Conservation (phyloP, 2,797 vertebrate species). For the Urocyon cinereoargenteus region DNA sequence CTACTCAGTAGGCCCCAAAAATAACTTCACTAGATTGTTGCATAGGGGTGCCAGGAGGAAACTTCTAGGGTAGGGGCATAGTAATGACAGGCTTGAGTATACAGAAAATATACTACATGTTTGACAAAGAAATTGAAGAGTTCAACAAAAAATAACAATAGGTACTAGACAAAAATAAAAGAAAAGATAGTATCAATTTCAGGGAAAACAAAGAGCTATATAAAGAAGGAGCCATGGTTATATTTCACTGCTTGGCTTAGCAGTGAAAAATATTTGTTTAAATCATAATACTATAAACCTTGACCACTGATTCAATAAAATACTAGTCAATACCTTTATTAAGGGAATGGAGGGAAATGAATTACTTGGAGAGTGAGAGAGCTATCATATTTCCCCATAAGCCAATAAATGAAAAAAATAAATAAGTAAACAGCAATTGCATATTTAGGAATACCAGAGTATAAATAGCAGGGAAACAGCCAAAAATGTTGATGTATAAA, state of each 20-base stretch:
- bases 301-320: constrained; percentile 6
- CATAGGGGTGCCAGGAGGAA: not conserved
- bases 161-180: constrained; percentile 39
- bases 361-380: not conserved
- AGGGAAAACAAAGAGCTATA: constrained; percentile 40
- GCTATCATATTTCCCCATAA: not conserved
- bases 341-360: not conserved
- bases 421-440: not conserved
- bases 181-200: not conserved
- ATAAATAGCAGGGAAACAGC: constrained; percentile 22
- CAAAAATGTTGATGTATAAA: not conserved
- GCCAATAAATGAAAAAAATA: not conserved
- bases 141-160: not conserved
- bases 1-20: not conserved
- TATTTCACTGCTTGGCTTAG: not conserved
- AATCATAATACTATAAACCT: not conserved
- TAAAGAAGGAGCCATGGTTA: not conserved
- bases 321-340: constrained; percentile 7
- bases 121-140: not conserved
- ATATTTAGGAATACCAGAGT: not conserved
- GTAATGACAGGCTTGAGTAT: not conserved
- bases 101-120: not conserved
- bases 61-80: not conserved
- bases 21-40: not conserved
- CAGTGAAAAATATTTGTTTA: constrained; percentile 37